Evolutionary conservation across 2,888 invertebrate genomes (phyloP).

Genomic region (Eulithis prunata): DNA sequence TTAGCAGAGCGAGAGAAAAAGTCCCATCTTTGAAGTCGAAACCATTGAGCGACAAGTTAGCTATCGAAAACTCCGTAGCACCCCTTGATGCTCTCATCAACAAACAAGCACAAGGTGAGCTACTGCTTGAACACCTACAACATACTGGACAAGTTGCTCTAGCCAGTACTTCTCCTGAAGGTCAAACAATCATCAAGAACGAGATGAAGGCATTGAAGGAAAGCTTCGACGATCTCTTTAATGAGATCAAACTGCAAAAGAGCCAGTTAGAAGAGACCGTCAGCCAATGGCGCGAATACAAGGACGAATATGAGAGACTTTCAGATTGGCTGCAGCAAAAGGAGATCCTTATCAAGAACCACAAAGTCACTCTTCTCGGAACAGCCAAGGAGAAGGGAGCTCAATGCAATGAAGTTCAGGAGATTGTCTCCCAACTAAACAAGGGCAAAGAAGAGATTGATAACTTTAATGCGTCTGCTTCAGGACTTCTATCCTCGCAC

Average conservation of each 20-base stretch:
- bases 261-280: constrained; percentile 92
- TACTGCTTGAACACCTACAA: constrained; percentile 93
- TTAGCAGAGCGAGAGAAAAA: constrained; percentile 94
- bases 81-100: constrained; percentile 94
- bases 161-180: constrained; percentile 91
- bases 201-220: constrained; percentile 94
- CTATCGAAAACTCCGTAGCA: constrained; percentile 94
- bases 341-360: constrained; percentile 95
- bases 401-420: constrained; percentile 92
- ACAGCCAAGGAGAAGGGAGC: constrained; percentile 92
- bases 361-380: constrained; percentile 92
- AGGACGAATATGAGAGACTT: constrained; percentile 95
- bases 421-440: constrained; percentile 88
- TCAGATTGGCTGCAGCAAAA: constrained; percentile 97
- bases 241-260: constrained; percentile 93
- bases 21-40: constrained; percentile 94
- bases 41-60: constrained; percentile 92
- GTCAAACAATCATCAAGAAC: constrained; percentile 91
- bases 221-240: constrained; percentile 93
- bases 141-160: constrained; percentile 94
- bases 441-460: constrained; percentile 93
- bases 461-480: constrained; percentile 91
- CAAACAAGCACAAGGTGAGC: constrained; percentile 95
- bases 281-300: constrained; percentile 94
- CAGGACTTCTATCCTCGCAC: constrained; percentile 91